These are phyloP conservation scores for Passer montanus DNA, from an alignment of 2,113 vertebrate species.

Conservation along the genomic window DNA sequence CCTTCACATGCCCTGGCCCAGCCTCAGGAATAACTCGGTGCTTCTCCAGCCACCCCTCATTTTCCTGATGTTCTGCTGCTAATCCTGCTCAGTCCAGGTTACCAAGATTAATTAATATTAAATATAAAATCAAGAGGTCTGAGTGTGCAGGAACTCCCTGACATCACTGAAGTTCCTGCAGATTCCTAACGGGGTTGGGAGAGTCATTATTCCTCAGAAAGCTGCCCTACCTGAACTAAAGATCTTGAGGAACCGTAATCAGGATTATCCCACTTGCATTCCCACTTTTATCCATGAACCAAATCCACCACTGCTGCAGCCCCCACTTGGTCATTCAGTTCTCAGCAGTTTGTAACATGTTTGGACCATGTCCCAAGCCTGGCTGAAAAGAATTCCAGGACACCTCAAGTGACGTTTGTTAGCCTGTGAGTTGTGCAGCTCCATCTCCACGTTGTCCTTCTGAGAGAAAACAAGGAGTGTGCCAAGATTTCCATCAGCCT, in stretches of 20 bases:
- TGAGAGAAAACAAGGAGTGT: fast-evolving
- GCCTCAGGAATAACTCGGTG: not conserved
- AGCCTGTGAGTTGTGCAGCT: not conserved
- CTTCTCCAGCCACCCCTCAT: not conserved
- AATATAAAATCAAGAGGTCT: not conserved
- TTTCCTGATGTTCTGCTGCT: not conserved
- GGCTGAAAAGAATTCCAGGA: not conserved
- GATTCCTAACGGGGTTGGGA: fast-evolving
- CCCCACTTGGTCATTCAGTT: not conserved
- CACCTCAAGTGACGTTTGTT: not conserved
- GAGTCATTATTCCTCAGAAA: not conserved
- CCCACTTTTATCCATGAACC: not conserved
- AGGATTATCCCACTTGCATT: not conserved
- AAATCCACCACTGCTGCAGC: not conserved
- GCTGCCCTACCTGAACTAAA: fast-evolving
- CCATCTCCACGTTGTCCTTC: not conserved
- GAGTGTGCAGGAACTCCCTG: not conserved
- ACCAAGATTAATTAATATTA: fast-evolving
- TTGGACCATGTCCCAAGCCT: not conserved
- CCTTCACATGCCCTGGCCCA: not conserved
- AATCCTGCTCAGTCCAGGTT: not conserved
- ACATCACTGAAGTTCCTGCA: not conserved
- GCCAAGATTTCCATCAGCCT: not conserved
- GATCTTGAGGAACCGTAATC: not conserved
- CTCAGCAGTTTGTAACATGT: not conserved